Conservation (phyloP, 2,797 vertebrate species). For the Acanthiza pusilla region DNA sequence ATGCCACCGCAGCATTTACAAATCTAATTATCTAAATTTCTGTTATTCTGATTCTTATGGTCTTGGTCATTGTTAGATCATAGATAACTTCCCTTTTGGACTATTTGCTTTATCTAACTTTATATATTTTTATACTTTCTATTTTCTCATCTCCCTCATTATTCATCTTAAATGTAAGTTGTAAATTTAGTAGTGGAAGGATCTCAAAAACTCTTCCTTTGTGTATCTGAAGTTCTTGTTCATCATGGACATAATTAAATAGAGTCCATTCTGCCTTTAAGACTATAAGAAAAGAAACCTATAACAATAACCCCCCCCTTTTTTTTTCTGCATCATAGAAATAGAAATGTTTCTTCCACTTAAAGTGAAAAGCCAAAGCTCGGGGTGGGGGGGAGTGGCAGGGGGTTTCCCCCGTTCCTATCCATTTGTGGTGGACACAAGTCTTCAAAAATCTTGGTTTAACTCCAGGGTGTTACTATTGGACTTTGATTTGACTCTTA, state of each 20-base stretch:
- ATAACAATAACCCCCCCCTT: background rate
- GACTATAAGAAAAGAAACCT: background rate
- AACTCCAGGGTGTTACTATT: background rate
- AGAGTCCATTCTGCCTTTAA: background rate
- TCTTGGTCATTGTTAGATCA: background rate
- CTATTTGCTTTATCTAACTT: background rate
- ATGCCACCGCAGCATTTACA: background rate
- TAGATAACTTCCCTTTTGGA: background rate
- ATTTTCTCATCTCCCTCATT: background rate
- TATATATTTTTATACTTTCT: background rate
- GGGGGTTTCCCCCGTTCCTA: fast-evolving
- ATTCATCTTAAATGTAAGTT: background rate
- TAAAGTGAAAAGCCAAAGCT: background rate
- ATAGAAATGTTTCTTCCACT: background rate
- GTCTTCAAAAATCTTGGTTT: background rate
- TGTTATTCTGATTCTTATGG: background rate
- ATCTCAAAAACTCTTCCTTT: background rate
- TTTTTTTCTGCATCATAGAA: background rate
- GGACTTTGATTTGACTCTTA: background rate
- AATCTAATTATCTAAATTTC: background rate
- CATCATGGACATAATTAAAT: background rate
- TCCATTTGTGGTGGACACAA: background rate
- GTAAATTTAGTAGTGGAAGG: background rate
- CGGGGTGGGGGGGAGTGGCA: too few species aligned
- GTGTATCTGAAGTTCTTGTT: background rate